These are phyloP conservation scores for Amblyjoppa proteus DNA, from an alignment of 2,888 invertebrate species.

Conservation along the genomic window DNA sequence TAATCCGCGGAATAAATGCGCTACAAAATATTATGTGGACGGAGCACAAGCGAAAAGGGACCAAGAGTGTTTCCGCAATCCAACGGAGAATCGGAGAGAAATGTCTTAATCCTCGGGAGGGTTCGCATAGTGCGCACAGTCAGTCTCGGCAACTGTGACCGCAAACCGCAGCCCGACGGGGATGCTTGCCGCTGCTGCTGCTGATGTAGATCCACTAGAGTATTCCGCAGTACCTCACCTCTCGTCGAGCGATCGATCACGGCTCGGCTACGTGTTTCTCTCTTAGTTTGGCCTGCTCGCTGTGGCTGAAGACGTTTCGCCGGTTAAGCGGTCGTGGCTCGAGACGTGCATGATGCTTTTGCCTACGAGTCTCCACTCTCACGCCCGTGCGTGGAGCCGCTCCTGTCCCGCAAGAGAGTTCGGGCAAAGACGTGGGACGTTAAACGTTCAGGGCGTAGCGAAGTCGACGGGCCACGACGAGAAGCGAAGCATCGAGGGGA, in stretches of 20 bases:
- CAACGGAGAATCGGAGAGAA: slow-evolving; percentile 18
- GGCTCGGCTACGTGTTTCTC: background rate
- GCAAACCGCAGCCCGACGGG: slow-evolving; percentile 30
- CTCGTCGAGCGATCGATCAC: slow-evolving; percentile 37
- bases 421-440: slow-evolving; percentile 55
- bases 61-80: slow-evolving; percentile 49
- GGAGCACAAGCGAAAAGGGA: background rate
- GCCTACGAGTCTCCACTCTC: background rate
- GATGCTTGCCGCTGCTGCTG: slow-evolving; percentile 4
- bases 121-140: slow-evolving; percentile 19
- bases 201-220: slow-evolving; percentile 15
- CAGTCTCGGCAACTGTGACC: slow-evolving; percentile 31
- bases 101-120: slow-evolving; percentile 52
- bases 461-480: slow-evolving; percentile 66
- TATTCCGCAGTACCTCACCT: slow-evolving; percentile 33
- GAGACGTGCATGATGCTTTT: background rate
- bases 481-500: slow-evolving; percentile 44
- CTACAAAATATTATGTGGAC: slow-evolving; percentile 1
- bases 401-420: background rate
- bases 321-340: background rate
- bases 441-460: slow-evolving; percentile 70
- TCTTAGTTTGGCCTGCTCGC: background rate
- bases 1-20: background rate
- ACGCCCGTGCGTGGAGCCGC: background rate
- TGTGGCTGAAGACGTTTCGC: background rate